Percentiles rank a stretch among this genome's conserved stretches.
Evolutionary conservation across 2,113 vertebrate genomes (phyloP).

Genomic region (Prinia subflava): DNA sequence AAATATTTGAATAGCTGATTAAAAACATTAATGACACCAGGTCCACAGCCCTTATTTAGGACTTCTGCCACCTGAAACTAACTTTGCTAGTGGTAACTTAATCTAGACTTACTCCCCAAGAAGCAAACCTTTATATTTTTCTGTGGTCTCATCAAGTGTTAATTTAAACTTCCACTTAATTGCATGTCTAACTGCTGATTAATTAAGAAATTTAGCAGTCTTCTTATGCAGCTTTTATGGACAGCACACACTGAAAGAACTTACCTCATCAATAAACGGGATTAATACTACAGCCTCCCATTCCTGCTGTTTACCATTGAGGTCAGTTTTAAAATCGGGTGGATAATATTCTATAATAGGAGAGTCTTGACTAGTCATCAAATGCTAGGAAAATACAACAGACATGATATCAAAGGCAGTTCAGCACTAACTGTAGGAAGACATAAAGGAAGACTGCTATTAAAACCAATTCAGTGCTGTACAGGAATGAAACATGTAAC

Average conservation of each 20-base stretch:
- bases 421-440: background rate
- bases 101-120: background rate
- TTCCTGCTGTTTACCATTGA: constrained; percentile 98
- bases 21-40: background rate
- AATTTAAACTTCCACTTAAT: background rate
- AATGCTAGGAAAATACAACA: constrained; percentile 75
- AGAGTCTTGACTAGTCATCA: constrained; percentile 90
- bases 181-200: background rate
- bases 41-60: background rate
- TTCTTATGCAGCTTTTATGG: background rate
- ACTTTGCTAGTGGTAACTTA: background rate
- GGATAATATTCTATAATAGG: constrained; percentile 96
- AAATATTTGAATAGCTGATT: background rate
- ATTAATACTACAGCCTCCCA: constrained; percentile 99
- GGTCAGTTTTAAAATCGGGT: constrained; percentile 93
- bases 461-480: background rate
- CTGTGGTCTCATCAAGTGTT: background rate
- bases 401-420: background rate
- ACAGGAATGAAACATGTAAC: background rate
- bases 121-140: background rate
- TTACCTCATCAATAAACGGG: constrained; percentile 96
- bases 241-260: background rate
- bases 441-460: background rate
- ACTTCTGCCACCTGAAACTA: background rate
- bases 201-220: background rate